These are phyloP conservation scores for Drosophila atroscutellata DNA, from an alignment of 2,888 invertebrate genomes.

Conservation along the genomic window DNA sequence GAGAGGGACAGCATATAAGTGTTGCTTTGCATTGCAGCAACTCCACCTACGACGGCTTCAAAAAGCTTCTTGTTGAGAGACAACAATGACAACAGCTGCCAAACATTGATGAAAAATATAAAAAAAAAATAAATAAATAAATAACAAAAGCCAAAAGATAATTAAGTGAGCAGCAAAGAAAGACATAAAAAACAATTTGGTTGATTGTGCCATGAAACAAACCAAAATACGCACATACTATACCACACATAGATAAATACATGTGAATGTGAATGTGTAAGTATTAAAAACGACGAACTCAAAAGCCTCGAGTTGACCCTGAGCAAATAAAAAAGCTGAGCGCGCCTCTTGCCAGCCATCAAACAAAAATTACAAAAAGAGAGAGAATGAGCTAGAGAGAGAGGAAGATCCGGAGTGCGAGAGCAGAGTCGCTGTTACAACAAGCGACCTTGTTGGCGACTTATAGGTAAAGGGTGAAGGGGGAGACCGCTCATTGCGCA, in stretches of 20 bases:
- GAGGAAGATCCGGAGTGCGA: constrained; percentile 20
- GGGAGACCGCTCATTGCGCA: constrained; percentile 42
- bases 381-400: constrained; percentile 10
- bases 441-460: constrained; percentile 58
- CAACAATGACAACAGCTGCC: constrained; percentile 43
- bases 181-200: constrained; percentile 38
- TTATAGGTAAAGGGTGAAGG: constrained; percentile 19
- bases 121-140: constrained; percentile 22
- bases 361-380: constrained; percentile 60
- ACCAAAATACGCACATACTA: constrained; percentile 49
- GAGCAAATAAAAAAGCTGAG: constrained; percentile 75
- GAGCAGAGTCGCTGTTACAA: constrained; percentile 48
- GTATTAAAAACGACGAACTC: constrained; percentile 43
- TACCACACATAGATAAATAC: constrained; percentile 14
- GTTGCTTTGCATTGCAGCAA: constrained; percentile 43
- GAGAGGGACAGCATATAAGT: constrained; percentile 31
- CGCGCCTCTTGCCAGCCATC: constrained; percentile 47
- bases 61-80: constrained; percentile 61
- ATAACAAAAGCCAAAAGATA: constrained; percentile 46
- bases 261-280: constrained; percentile 5
- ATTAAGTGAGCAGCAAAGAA: constrained; percentile 60
- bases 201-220: constrained; percentile 62
- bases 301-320: constrained; percentile 85
- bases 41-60: constrained; percentile 53
- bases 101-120: constrained; percentile 45